phyloP scores from a whole-genome alignment of 2,113 vertebrate genomes.

The Emberiza fucata region DNA sequence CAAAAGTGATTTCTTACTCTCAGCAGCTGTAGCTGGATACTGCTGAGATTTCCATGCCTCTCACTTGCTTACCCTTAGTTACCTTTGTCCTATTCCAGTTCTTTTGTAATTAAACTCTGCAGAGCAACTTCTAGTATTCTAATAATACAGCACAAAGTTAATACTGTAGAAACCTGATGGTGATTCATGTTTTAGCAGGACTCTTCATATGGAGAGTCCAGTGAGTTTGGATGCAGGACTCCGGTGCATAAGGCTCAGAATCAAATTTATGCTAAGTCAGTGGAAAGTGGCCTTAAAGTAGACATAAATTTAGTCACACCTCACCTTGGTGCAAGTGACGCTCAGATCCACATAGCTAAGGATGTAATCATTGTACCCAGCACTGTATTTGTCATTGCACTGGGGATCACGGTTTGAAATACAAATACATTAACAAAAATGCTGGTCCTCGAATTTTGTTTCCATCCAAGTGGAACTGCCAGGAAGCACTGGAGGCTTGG shows the following conservation, averaged over 20 bases:
- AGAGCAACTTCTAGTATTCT: background rate
- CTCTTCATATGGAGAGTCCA: background rate
- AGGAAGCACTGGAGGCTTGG: constrained; percentile 3
- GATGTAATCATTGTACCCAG: background rate
- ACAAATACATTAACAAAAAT: background rate
- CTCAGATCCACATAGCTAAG: background rate
- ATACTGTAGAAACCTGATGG: background rate
- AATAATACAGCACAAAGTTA: background rate
- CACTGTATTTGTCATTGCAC: background rate
- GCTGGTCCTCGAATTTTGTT: constrained; percentile 8
- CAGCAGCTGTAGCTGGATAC: background rate
- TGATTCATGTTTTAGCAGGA: background rate
- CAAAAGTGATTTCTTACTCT: background rate
- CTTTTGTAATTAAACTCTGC: background rate
- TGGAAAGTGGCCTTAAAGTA: constrained; percentile 12
- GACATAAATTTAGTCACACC: constrained; percentile 28
- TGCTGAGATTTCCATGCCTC: background rate
- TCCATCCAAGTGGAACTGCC: constrained; percentile 11
- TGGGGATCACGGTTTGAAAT: background rate
- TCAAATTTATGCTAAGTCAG: background rate
- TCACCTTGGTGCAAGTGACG: constrained; percentile 18
- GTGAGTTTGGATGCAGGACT: background rate
- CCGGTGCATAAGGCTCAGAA: background rate
- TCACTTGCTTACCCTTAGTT: background rate
- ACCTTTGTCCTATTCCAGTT: background rate